These are phyloP conservation scores for Acholoe squamosa DNA, from an alignment of 2,888 invertebrate genomes.

Conservation along the genomic window DNA sequence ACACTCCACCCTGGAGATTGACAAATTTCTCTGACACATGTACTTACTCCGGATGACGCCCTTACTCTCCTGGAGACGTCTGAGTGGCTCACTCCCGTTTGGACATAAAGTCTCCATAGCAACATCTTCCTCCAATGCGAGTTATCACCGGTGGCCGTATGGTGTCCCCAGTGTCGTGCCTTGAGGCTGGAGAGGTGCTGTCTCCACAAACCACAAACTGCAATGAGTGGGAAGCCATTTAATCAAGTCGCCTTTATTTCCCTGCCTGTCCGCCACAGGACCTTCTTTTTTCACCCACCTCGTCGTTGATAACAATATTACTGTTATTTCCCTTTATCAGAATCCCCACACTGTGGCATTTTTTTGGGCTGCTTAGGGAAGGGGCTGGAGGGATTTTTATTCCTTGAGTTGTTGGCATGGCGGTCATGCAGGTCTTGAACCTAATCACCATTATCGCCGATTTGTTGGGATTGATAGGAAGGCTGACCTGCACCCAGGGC, in stretches of 20 bases:
- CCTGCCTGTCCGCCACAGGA: not conserved
- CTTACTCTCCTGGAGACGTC: no score
- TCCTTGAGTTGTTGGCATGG: not conserved
- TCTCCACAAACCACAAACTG: not conserved
- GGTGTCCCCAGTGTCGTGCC: not conserved
- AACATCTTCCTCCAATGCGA: not conserved
- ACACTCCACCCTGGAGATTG: no score
- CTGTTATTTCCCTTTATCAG: slow-evolving; percentile 17
- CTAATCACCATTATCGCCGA: slow-evolving; percentile 3
- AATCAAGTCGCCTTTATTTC: slow-evolving; percentile 27
- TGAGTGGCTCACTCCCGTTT: no score
- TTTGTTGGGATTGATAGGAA: not conserved
- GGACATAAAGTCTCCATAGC: not conserved
- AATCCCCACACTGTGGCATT: not conserved
- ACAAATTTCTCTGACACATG: no score
- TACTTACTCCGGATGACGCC: no score
- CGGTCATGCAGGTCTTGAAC: not conserved
- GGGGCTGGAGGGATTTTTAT: not conserved
- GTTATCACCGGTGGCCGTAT: not conserved
- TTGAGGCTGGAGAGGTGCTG: not conserved
- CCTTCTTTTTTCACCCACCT: not conserved
- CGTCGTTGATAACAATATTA: not conserved
- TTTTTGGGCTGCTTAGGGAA: no score
- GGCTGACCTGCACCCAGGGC: not conserved
- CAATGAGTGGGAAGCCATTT: not conserved